Base-by-base conservation (phyloP, 1,140 invertebrate species). In the Lordiphosa clarofinis region DNA sequence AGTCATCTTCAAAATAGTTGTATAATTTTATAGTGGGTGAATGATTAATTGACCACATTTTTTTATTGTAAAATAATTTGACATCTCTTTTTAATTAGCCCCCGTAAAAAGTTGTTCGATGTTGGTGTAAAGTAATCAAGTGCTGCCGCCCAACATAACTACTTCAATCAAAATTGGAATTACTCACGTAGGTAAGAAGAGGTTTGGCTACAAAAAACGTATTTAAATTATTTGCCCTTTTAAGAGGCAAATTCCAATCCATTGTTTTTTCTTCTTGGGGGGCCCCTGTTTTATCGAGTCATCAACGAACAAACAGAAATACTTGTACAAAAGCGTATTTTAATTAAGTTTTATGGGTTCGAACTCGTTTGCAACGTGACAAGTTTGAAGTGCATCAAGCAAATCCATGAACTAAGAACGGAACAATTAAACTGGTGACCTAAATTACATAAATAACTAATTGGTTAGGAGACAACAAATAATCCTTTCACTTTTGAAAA, bases 401-500 rank as follows among this genome's bases (percentile, higher is more conserved):
- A 56, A 66, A 73, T 57, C 38, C 28, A 49, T 15, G 36, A 46
- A 43, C 40, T 52, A 49, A 58, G 35, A 65, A 56, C 55, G 37
- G 43, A 48, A 44, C 59, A 63, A 72, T 82, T 61, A 59, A 76
- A 44, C 53, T 36, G 36, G 28, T 54, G 75, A 72, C 67, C 75
- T 49, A 70, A 59, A 71, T 82, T 57, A 48, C 13, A 13, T 9
- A 44, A 62, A 42, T 24, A 54, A 52, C 52, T 37, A 49, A 71
- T 76, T 56, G 38, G 28, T 10, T 56, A 36, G 36, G 24, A 49
- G 15, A 9, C 43, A 24, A 46, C 21, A 39, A 53, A 44, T 19
- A 5, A 28, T 15, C 60, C 75, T 81, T 81, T 79, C 61, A 81
- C 75, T 81, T 50, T 49, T 38, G 46, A 19, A 40, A 44, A 31